Evolutionary conservation across 2,797 vertebrate species (phyloP), one percentile per base, ranked within the genome.

Genomic region (Crypturellus tataupa): DNA sequence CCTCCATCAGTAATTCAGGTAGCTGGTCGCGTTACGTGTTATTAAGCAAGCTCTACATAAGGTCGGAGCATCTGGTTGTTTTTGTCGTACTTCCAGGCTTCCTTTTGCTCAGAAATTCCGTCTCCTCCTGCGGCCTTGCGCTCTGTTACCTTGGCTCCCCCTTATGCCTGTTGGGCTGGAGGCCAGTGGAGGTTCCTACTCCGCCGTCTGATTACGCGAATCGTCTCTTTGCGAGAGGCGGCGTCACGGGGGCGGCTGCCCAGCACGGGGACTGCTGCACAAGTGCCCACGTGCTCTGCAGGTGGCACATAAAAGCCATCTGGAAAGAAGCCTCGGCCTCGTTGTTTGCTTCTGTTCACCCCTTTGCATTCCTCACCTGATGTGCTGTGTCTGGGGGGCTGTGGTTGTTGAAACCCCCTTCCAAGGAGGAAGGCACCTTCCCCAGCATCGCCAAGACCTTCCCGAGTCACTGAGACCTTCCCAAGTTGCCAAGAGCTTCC

Each of bases 111-210:
- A 4, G 44, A 80, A 76, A 68, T 62, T 10, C 8, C 17, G 24
- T 64, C 75, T 93, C 85, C 40, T 90, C 11, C 42, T 51, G 5
- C 1, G 6, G 72, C 13, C 33, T 85, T 9, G 21, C 14, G 24
- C 31, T 85, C 51, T 2, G 0, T 80, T 71, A 16, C 78, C 75
- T 71, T 44, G 46, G 44, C 62, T 82, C 85, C 53, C 58, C 69
- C 68, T 62, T 31, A 12, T 25, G 62, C 0, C 0, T 46, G 79
- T 7, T 4, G 42, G 75, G 40, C 12, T 0, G 0, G n/a, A 20
- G 72, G 49, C 81, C 63, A 53, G 44, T 23, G 42, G 29, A 8
- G 67, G 71, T 62, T 71, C 53, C 35, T 33, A 3, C 60, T 40
- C 42, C 33, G 47, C 46, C 21, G 55, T 73, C 47, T 93, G 73